Percentiles rank a stretch among this genome's conserved stretches.
phyloP scores from a whole-genome alignment of 2,888 invertebrate species.

The Synergus japonicus region DNA sequence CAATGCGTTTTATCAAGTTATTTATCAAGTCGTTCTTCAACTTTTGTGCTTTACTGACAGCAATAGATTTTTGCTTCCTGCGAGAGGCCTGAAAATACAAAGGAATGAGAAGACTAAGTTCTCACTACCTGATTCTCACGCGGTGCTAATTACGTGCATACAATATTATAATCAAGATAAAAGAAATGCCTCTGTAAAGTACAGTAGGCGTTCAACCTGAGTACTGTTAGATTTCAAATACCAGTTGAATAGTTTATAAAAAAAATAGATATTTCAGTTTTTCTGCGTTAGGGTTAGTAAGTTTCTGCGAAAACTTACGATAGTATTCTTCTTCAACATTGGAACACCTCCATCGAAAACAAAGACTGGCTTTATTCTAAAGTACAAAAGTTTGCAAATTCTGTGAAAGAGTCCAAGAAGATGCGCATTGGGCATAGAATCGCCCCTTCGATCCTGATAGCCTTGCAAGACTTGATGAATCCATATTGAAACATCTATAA shows the following conservation, averaged over 20 bases:
- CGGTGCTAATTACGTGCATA: constrained; percentile 67
- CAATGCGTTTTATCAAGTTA: constrained; percentile 90
- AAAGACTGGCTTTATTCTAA: constrained; percentile 97
- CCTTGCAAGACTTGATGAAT: constrained; percentile 98
- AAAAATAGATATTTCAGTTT: not conserved
- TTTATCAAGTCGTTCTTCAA: constrained; percentile 86
- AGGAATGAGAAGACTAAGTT: constrained; percentile 67
- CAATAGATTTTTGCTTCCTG: constrained; percentile 85
- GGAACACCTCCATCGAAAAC: constrained; percentile 99
- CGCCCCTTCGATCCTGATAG: constrained; percentile 91
- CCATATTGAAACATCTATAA: constrained; percentile 98
- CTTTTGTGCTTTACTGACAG: constrained; percentile 77
- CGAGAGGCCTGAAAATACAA: constrained; percentile 83
- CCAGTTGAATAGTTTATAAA: not conserved
- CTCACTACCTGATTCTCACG: constrained; percentile 73
- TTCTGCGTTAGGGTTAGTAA: no score
- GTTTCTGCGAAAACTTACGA: constrained; percentile 81
- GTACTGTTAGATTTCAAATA: constrained; percentile 48
- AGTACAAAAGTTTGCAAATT: constrained; percentile 96
- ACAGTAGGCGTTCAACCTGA: constrained; percentile 45
- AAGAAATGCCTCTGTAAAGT: constrained; percentile 50
- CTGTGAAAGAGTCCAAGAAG: constrained; percentile 95
- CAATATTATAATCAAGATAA: constrained; percentile 70
- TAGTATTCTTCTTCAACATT: constrained; percentile 92
- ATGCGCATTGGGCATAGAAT: constrained; percentile 92